Evolutionary conservation across 2,797 vertebrate genomes (phyloP), one percentile per base, ranked within the genome.

Genomic region (Botia kubotai): DNA sequence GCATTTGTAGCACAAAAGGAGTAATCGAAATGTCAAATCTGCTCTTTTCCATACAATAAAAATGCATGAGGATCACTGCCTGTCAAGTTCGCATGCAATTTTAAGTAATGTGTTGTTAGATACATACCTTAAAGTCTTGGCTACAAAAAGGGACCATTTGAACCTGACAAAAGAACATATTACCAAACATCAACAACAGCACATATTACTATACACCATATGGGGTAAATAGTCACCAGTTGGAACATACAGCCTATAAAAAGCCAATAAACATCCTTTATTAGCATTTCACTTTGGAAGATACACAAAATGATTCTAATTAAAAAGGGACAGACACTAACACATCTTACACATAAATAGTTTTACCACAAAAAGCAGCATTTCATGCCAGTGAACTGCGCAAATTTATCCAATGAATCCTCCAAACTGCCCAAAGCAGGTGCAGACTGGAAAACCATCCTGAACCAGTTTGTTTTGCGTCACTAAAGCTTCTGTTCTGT

Each of bases 381-480:
- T 39, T 12, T 66, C 3, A 39, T 36, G 33, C 33, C 33, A 74
- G 75, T 33, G 60, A 39, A 70, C 70, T 75, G 52, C 57, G 4
- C 71, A 16, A 8, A 43, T 43, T 43, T 52, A 26, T 58, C 69
- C 60, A 48, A 6, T 69, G 36, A 63, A 36, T 79, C n/a, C 29
- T 75, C 72, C 48, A 63, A 85, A 86, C 85, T 71, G 77, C 57
- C 80, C 75, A 75, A 52, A 57, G 66, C 87, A 75, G 63, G 83
- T 72, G 46, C 26, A 57, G 72, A 83, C 86, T n/a, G 73, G 82
- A 36, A 52, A 36, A 71, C 66, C 55, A 75, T 77, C 81, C 80
- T 63, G 66, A 88, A 72, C 69, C 73, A 80, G 78, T 68, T 46
- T 76, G 77, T 77, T 83, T 83, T 83, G 68, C 21, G 46, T 81